phyloP scores from a whole-genome alignment of 1,140 invertebrate genomes.

The Drosophila baimaii region DNA sequence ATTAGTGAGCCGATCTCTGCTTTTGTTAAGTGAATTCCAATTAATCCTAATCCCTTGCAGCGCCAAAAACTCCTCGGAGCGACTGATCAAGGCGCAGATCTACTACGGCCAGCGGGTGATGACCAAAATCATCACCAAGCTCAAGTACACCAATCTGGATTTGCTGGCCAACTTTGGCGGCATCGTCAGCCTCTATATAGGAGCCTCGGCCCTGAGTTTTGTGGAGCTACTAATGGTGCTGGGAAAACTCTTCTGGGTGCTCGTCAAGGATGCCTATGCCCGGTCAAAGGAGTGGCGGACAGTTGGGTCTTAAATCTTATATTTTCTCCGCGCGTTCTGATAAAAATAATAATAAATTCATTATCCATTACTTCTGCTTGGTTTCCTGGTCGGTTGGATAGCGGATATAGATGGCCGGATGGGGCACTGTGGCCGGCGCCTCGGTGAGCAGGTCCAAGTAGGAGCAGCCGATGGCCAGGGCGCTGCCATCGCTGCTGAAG shows the following conservation, averaged over 20 bases:
- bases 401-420: conserved; percentile 96
- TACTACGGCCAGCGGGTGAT: conserved; percentile 60
- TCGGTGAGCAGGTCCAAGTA: conserved; percentile 95
- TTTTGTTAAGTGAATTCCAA: not conserved
- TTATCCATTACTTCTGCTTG: conserved; percentile 93
- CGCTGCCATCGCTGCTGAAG: conserved; percentile 96
- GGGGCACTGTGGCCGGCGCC: conserved; percentile 89
- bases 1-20: conserved; percentile 34
- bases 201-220: conserved; percentile 80
- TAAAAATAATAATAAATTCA: conserved; percentile 3
- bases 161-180: conserved; percentile 76
- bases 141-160: conserved; percentile 58
- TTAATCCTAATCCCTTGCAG: not conserved
- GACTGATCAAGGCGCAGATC: conserved; percentile 52
- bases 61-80: conserved; percentile 28
- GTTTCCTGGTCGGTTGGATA: conserved; percentile 98
- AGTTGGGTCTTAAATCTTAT: conserved; percentile 18
- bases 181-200: conserved; percentile 78
- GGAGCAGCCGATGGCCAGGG: conserved; percentile 97
- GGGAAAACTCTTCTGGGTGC: conserved; percentile 38
- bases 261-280: conserved; percentile 27
- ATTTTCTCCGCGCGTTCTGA: too few species aligned
- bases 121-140: conserved; percentile 64
- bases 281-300: conserved; percentile 1
- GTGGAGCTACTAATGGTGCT: conserved; percentile 59